phyloP scores from a whole-genome alignment of 2,888 invertebrate species.

The Drosophila niveifrons region DNA sequence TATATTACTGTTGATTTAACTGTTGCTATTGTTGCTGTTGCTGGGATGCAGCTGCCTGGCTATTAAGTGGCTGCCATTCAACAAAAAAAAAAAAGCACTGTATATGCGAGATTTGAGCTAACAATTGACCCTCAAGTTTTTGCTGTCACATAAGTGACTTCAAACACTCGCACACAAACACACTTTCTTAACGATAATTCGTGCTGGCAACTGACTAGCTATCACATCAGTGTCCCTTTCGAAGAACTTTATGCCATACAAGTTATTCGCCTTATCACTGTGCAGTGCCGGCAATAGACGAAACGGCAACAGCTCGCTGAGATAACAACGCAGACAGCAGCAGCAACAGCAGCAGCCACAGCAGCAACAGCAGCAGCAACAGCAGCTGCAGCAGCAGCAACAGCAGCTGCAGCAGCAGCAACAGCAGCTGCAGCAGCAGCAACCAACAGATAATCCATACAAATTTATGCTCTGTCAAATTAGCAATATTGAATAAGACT shows the following conservation, averaged over 20 bases:
- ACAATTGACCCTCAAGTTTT: conserved; percentile 58
- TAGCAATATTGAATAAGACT: conserved; percentile 37
- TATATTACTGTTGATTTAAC: conserved; percentile 42
- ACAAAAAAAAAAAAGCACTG: conserved; percentile 19
- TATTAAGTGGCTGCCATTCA: conserved; percentile 59
- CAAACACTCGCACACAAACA: conserved; percentile 4
- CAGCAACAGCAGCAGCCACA: conserved; percentile 9
- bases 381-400: conserved; percentile 19
- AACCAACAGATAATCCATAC: conserved; percentile 32
- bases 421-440: conserved; percentile 8
- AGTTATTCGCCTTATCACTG: conserved; percentile 34
- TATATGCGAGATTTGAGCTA: conserved; percentile 62
- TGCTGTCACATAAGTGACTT: conserved; percentile 51
- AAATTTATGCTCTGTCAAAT: conserved; percentile 47
- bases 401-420: conserved; percentile 23
- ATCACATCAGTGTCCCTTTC: conserved; percentile 31
- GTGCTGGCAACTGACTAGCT: conserved; percentile 37
- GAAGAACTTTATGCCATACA: no score
- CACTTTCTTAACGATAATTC: conserved; percentile 38
- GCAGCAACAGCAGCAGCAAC: no score
- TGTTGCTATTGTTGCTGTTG: conserved; percentile 30
- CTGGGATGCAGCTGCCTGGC: conserved; percentile 46
- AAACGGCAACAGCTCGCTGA: conserved; percentile 35
- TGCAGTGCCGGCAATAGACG: conserved; percentile 35
- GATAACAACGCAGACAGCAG: conserved; percentile 38